phyloP scores from a whole-genome alignment of 1,140 invertebrate species.

The Drosophila kepulauana region DNA sequence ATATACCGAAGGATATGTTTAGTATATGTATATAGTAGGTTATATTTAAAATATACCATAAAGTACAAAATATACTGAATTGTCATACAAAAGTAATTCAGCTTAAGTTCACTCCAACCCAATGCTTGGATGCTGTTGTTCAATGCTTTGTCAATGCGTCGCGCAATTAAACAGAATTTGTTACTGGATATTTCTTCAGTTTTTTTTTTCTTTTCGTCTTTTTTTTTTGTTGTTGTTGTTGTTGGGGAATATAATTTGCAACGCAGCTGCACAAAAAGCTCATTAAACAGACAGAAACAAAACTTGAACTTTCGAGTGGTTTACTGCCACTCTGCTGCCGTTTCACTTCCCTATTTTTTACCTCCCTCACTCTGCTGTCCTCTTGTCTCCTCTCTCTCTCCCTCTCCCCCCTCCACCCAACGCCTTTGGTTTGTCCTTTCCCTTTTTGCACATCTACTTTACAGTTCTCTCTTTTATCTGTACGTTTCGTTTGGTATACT shows the following conservation, averaged over 20 bases:
- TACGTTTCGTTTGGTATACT: slow-evolving; percentile 46
- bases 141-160: slow-evolving; percentile 13
- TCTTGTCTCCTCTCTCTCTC: not conserved
- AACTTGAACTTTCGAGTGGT: slow-evolving; percentile 21
- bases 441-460: slow-evolving; percentile 47
- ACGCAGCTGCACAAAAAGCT: slow-evolving; percentile 45
- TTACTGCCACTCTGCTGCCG: slow-evolving; percentile 1
- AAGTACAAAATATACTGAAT: too few relatives aligned
- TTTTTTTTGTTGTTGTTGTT: not conserved
- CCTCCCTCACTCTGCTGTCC: not conserved
- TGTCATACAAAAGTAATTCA: not conserved
- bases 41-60: too few relatives aligned
- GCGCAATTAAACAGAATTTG: slow-evolving; percentile 28
- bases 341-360: slow-evolving; percentile 5
- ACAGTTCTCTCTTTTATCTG: slow-evolving; percentile 57
- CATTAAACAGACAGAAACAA: slow-evolving; percentile 36
- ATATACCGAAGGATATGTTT: too few relatives aligned
- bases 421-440: slow-evolving; percentile 5
- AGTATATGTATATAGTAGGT: too few relatives aligned
- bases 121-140: not conserved
- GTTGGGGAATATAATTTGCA: slow-evolving; percentile 23
- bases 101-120: not conserved
- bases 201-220: too few relatives aligned
- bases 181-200: slow-evolving; percentile 20
- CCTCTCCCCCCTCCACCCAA: not conserved